phyloP scores from a whole-genome alignment of 2,797 vertebrate species.

The Melanotaenia boesemani region DNA sequence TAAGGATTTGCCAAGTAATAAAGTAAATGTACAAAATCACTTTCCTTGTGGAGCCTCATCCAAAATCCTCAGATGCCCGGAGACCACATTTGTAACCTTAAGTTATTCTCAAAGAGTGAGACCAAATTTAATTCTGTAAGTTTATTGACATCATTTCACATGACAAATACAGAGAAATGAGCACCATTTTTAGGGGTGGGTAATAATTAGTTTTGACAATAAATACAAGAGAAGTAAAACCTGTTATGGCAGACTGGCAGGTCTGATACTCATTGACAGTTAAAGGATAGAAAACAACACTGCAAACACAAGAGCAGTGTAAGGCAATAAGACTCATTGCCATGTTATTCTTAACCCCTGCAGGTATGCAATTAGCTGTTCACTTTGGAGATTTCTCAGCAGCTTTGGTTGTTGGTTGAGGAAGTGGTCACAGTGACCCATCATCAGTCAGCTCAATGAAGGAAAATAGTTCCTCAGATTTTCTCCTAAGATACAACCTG shows the following conservation, averaged over 20 bases:
- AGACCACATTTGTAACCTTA: not conserved
- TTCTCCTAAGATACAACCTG: conserved; percentile 17
- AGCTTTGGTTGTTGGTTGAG: conserved; percentile 44
- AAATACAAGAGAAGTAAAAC: conserved; percentile 68
- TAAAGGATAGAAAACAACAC: conserved; percentile 41
- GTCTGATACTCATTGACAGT: conserved; percentile 74
- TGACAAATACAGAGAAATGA: conserved; percentile 39
- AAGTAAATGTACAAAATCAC: conserved; percentile 4
- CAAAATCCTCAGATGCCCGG: not conserved
- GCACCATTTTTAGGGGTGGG: conserved; percentile 29
- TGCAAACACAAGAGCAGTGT: conserved; percentile 38
- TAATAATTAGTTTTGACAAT: conserved; percentile 24
- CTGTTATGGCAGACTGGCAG: conserved; percentile 83
- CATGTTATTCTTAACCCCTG: conserved; percentile 64
- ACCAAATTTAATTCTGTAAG: conserved; percentile 6
- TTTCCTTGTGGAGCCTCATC: not conserved
- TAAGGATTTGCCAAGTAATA: not conserved
- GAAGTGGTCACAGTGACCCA: conserved; percentile 41
- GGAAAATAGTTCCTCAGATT: conserved; percentile 53
- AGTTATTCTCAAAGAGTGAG: not conserved
- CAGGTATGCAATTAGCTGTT: conserved; percentile 71
- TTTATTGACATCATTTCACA: conserved; percentile 35
- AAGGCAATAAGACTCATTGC: conserved; percentile 23
- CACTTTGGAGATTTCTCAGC: conserved; percentile 6
- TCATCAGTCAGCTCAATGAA: conserved; percentile 45